Percentiles rank a stretch among this genome's conserved stretches.
These are phyloP conservation scores for Acanthurus tractus DNA, from an alignment of 2,797 vertebrate genomes.

Conservation along the genomic window DNA sequence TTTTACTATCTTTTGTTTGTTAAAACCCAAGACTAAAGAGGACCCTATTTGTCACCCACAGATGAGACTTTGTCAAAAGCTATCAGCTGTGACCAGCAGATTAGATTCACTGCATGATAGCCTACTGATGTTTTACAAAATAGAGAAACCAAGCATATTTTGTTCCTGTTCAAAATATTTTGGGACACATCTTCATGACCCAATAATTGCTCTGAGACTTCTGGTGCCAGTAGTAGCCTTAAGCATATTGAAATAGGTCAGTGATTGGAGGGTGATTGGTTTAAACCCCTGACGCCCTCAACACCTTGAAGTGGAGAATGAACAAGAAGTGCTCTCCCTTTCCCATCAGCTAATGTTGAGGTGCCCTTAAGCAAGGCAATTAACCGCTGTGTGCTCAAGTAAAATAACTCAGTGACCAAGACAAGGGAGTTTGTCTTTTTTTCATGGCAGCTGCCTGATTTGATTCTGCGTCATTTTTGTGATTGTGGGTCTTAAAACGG, in stretches of 20 bases:
- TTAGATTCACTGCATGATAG: constrained; percentile 61
- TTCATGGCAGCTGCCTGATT: constrained; percentile 25
- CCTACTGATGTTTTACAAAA: constrained; percentile 62
- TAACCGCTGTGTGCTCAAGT: constrained; percentile 50
- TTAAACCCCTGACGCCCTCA: constrained; percentile 59
- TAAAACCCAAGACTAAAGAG: constrained; percentile 56
- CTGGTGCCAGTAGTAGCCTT: constrained; percentile 47
- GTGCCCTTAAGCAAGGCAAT: constrained; percentile 75
- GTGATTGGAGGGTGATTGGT: constrained; percentile 73
- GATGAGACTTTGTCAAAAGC: constrained; percentile 64
- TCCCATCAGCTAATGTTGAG: constrained; percentile 48
- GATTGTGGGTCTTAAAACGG: neutral
- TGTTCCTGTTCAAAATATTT: constrained; percentile 49
- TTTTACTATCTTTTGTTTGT: constrained; percentile 48
- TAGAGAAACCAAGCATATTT: constrained; percentile 64
- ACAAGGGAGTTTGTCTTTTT: constrained; percentile 22
- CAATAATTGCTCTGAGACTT: constrained; percentile 63
- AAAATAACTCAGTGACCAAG: constrained; percentile 37
- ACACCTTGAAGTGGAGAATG: constrained; percentile 49
- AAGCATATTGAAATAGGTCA: constrained; percentile 55
- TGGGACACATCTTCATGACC: constrained; percentile 63
- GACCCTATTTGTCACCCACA: constrained; percentile 57
- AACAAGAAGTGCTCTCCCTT: constrained; percentile 38
- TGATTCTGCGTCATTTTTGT: constrained; percentile 1
- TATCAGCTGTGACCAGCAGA: constrained; percentile 62